Base-by-base conservation (phyloP, 2,113 vertebrate genomes). In the Bufo gargarizans region DNA sequence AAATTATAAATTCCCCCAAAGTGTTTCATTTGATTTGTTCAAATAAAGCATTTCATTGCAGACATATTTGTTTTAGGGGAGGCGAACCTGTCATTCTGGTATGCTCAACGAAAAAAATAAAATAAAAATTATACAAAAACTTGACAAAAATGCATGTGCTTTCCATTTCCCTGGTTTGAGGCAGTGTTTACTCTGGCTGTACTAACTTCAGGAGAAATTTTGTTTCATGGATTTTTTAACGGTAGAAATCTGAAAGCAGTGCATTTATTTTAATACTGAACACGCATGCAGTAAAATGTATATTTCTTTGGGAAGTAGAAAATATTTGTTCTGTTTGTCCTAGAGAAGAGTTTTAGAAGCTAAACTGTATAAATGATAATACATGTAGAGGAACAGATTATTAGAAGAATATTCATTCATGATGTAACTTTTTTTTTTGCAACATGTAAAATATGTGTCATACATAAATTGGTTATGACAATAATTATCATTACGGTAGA, bases 141-240 rank as follows among this genome's bases (percentile, higher is more conserved):
- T 90, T 94, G 93, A 94, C 92, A 93, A 93, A 92, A 93, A 93
- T 69, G 91, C 93, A 94, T 93, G 92, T 93, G 92, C 93, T 95
- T 95, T 94, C 91, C 91, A 93, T 94, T 94, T 94, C 80, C 90
- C 92, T 92, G 92, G 90, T 95, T 94, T 91, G 92, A 90, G 82
- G 90, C 91, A 91, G 90, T 94, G 93, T 94, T 95, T 94, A 95
- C 91, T 93, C 92, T 95, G 94, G 93, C 92, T 93, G 90, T 53
- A 72, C 88, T 89, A 90, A 92, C 90, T 89, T 92, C 85, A 93
- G 91, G 91, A 89, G 91, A 90, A 92, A 88, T 85, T 92, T 92
- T 92, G 91, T 91, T 92, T 84, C 91, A 92, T 93, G 91, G 92
- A 92, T 90, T 72, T 61, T 93, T 93, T 91, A 91, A 93, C 91